Base-by-base conservation (phyloP, 1,140 invertebrate species). In the Ostrea edulis region DNA sequence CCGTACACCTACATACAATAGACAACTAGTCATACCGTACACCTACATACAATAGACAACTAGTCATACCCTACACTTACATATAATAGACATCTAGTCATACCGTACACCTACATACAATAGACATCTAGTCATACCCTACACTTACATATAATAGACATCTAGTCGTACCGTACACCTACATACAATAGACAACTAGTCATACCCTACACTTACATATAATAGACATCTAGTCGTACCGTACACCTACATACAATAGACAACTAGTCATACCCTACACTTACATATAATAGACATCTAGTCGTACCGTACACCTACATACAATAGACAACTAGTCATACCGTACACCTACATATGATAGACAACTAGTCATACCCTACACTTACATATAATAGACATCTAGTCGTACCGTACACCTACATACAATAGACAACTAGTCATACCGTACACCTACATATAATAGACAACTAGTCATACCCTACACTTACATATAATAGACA, bases 391-490 rank as follows among this genome's bases (percentile, higher is more conserved):
- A 44, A 44, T 2, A 44, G 35, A 35, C 25, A 65, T 2, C 17
- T 17, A 51, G 22, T 29, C 89, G 87, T 87, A 98, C 98, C 98
- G n/a, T 44, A 44, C 1, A 44, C 35, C 5, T 44, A 5, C 35
- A 44, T 44, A 44, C 5, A 44, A 44, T 2, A 44, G 35, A 35
- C 25, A 65, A 20, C 17, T 17, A 51, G 22, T 29, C 89, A 88
- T 87, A 98, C 98, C 98, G n/a, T 44, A 44, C 1, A 44, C 35
- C 5, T 44, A 5, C 35, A 44, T 44, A 44, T 44, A 44, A 44
- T 2, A 44, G 35, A 35, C 25, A 65, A 20, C 17, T 17, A 51
- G 22, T 29, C 89, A 88, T 87, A 98, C 98, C 98, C n/a, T 44
- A 44, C 1, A 44, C 35, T 44, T 44, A 5, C 35, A 44, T 44